These are phyloP conservation scores for Cyanoderma ruficeps DNA, from an alignment of 2,113 vertebrate genomes.

Conservation along the genomic window DNA sequence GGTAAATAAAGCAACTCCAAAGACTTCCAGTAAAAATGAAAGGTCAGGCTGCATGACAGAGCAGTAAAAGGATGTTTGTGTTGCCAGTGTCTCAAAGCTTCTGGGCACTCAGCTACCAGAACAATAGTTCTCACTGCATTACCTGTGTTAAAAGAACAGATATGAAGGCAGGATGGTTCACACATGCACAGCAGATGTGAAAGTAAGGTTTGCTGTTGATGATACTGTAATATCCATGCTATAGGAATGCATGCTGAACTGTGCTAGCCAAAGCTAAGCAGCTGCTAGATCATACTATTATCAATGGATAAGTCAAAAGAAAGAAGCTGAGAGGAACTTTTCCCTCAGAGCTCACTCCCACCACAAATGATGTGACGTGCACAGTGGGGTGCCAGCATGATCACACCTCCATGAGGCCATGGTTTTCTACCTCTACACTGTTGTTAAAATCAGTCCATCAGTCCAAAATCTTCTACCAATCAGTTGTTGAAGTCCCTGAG, in stretches of 20 bases:
- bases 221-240: neutral
- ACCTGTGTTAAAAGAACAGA: neutral
- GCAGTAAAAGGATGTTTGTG: neutral
- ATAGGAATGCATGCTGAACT: neutral
- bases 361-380: rapidly evolving
- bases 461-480: neutral
- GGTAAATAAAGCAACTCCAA: neutral
- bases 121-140: neutral
- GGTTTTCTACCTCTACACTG: neutral
- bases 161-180: neutral
- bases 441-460: neutral
- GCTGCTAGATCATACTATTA: neutral
- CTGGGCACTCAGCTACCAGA: neutral
- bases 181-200: neutral
- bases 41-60: neutral
- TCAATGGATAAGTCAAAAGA: neutral
- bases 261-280: slow-evolving; percentile 1
- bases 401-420: neutral
- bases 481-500: neutral
- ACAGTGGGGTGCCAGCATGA: neutral
- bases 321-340: neutral
- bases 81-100: neutral
- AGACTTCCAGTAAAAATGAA: neutral
- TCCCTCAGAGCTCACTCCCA: neutral
- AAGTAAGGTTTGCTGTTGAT: neutral